Conservation (phyloP, 2,888 invertebrate species). For the Cryptocephalus primarius region DNA sequence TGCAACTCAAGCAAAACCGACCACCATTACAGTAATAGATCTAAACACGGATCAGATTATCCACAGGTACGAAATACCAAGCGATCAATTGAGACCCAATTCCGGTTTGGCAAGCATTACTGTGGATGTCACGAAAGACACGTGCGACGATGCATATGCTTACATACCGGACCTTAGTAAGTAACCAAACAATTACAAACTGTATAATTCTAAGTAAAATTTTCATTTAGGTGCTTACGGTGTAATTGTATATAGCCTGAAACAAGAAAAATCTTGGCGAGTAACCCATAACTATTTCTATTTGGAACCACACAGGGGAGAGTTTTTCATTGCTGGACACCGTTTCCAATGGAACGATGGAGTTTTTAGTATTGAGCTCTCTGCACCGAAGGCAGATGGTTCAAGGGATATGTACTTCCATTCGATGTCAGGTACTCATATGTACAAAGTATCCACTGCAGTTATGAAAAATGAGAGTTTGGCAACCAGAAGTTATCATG, state of each 20-base stretch:
- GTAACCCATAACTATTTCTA: constrained; percentile 60
- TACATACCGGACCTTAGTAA: constrained; percentile 52
- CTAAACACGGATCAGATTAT: constrained; percentile 51
- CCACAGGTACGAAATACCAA: constrained; percentile 44
- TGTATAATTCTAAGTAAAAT: background rate
- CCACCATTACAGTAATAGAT: constrained; percentile 56
- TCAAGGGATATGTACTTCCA: constrained; percentile 63
- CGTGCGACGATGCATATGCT: constrained; percentile 55
- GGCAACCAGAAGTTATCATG: constrained; percentile 43
- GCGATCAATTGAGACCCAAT: constrained; percentile 36
- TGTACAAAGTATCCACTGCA: constrained; percentile 58
- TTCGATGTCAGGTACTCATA: constrained; percentile 60
- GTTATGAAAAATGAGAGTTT: constrained; percentile 45
- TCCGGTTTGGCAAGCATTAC: constrained; percentile 55
- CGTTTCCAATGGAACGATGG: constrained; percentile 73
- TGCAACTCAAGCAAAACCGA: constrained; percentile 42
- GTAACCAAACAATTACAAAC: constrained; percentile 1
- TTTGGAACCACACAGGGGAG: constrained; percentile 58
- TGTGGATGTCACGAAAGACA: constrained; percentile 47
- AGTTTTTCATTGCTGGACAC: constrained; percentile 54
- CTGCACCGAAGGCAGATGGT: constrained; percentile 41
- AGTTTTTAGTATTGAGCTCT: constrained; percentile 59
- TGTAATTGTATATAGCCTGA: constrained; percentile 40
- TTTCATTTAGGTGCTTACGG: constrained; percentile 40
- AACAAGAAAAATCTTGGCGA: constrained; percentile 48